Evolutionary conservation across 2,797 vertebrate genomes (phyloP).

Genomic region (Simalia tracyae): DNA sequence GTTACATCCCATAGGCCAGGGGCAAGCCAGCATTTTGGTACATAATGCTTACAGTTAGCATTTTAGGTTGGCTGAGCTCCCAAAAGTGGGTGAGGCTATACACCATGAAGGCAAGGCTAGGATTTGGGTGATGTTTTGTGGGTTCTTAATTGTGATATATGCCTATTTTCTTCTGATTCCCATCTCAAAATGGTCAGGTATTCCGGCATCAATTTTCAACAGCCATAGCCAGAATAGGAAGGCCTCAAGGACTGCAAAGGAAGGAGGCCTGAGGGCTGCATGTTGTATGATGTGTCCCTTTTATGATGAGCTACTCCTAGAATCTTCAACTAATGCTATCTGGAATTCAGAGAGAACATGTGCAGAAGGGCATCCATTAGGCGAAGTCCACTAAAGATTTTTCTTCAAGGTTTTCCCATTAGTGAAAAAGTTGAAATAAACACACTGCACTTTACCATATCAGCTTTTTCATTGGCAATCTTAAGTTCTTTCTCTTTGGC

Average conservation of each 20-base stretch:
- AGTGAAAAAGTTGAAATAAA: background rate
- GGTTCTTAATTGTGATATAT: background rate
- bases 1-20: background rate
- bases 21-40: background rate
- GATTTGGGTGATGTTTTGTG: background rate
- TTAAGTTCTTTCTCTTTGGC: constrained; percentile 92
- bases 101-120: background rate
- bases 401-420: background rate
- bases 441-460: constrained; percentile 60
- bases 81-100: background rate
- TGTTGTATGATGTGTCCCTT: background rate
- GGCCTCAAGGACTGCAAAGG: background rate
- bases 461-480: constrained; percentile 91
- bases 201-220: background rate
- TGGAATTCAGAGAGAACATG: background rate
- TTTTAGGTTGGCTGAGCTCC: background rate
- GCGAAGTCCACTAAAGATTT: background rate
- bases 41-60: background rate
- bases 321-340: background rate
- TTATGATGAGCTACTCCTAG: background rate
- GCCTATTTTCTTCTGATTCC: background rate
- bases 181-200: background rate
- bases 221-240: no score
- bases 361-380: background rate
- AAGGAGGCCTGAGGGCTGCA: background rate